Conservation (phyloP, 2,888 invertebrate species). For the Dyspetes luteomarginatus region DNA sequence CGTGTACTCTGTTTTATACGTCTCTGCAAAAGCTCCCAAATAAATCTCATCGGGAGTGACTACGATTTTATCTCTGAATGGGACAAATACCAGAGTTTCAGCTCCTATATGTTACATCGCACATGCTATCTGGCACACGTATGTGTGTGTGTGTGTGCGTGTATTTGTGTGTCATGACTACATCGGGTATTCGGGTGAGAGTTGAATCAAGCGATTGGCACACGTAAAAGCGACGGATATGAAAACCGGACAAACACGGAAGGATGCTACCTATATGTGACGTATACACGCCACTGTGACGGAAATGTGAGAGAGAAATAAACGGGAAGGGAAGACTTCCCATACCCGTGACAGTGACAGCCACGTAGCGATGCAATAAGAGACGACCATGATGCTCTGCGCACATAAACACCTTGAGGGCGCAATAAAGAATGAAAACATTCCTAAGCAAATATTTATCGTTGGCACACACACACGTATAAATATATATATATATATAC, state of each 20-base stretch:
- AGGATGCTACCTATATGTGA: background rate
- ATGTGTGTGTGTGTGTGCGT: no score
- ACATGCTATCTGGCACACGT: no score
- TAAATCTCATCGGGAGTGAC: no score
- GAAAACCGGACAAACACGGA: conserved; percentile 52
- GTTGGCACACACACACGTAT: conserved; percentile 31
- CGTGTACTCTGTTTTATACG: no score
- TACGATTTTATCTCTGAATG: no score
- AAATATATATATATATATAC: background rate
- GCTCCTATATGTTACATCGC: no score
- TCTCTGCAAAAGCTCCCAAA: no score
- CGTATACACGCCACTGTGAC: background rate
- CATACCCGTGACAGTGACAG: conserved; percentile 12
- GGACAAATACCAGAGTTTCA: no score
- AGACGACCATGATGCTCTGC: conserved; percentile 39
- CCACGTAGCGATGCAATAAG: conserved; percentile 56
- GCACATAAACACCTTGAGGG: conserved; percentile 64
- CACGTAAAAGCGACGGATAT: conserved; percentile 57
- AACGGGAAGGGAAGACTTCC: conserved; percentile 9
- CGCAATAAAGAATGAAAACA: conserved; percentile 66
- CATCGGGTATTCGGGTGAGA: background rate
- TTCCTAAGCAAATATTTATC: conserved; percentile 63
- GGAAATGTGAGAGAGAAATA: conserved; percentile 2
- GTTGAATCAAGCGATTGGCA: conserved; percentile 33
- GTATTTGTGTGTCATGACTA: no score